Percentiles rank a stretch among this genome's conserved stretches.
These are phyloP conservation scores for Phrixothrix hirtus DNA, from an alignment of 2,888 invertebrate species.

Conservation along the genomic window DNA sequence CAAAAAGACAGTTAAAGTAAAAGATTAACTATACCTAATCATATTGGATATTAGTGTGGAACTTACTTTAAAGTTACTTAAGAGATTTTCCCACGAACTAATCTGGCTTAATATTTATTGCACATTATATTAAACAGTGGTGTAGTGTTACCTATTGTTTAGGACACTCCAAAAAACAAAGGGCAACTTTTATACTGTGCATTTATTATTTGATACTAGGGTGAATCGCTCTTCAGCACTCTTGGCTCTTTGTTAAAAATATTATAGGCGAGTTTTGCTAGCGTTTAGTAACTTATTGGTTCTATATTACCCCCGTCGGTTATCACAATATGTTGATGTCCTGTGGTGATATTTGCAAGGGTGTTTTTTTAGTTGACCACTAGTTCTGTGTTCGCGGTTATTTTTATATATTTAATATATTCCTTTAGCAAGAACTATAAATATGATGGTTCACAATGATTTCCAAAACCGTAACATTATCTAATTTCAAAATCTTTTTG, in stretches of 20 bases:
- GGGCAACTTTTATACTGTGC: constrained; percentile 56
- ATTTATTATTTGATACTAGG: constrained; percentile 45
- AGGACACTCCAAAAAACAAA: constrained; percentile 55
- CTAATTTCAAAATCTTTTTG: constrained; percentile 36
- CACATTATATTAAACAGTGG: constrained; percentile 53
- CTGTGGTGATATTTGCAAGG: constrained; percentile 42
- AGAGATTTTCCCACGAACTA: constrained; percentile 48
- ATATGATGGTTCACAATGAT: constrained; percentile 10
- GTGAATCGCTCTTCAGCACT: constrained; percentile 22
- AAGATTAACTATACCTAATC: constrained; percentile 1
- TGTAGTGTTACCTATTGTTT: constrained; percentile 57
- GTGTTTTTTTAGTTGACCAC: constrained; percentile 47
- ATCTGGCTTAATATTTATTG: constrained; percentile 47
- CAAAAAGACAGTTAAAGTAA: constrained; percentile 33
- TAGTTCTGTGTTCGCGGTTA: constrained; percentile 32
- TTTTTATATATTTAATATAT: constrained; percentile 6
- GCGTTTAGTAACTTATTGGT: constrained; percentile 31
- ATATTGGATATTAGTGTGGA: not conserved
- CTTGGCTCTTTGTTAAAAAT: constrained; percentile 23
- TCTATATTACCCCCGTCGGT: constrained; percentile 35
- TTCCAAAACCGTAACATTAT: constrained; percentile 7
- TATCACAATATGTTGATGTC: constrained; percentile 43
- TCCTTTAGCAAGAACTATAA: too few relatives aligned
- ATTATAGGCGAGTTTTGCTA: constrained; percentile 33
- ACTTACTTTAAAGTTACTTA: constrained; percentile 1